Base-by-base conservation (phyloP, 2,888 invertebrate species). In the Ctenicera cuprea region DNA sequence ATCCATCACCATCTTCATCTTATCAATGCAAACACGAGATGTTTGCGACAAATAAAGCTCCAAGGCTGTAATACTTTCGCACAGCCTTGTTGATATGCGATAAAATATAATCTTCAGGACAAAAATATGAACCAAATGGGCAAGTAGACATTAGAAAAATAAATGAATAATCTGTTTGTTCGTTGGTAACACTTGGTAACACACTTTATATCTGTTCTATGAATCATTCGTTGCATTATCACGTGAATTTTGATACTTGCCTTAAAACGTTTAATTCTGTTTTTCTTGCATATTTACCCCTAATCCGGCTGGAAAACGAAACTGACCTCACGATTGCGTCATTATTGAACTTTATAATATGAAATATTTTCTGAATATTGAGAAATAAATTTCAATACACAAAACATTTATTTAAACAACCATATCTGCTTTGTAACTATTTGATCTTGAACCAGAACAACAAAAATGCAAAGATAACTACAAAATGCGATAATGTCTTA, bases 151-250 rank as follows among this genome's bases (percentile, higher is more conserved):
- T 18, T 30, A 22, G 54, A 26, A 54, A 54, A 54, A 54, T 54
- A 54, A 45, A 18, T 54, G 54, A 54, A 54, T 54, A 54, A 54
- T 54, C n/a, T 54, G 54, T 59, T 59, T 59, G 38, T 59, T 59
- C 38, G 30, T 57, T 57, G 0, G n/a, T n/a, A 38, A 38, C 38
- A 38, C 18, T 59, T 38, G 30, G 38, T 59, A 59, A 54, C 54
- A 54, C 30, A 54, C 33, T 14, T 26, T 54, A 54, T 30, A n/a
- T 30, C n/a, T 4, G 7, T 2, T 4, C 16, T 18, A 14, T 26
- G 50, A 50, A 50, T 50, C 43, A 43, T 14, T 9, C 4, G 7
- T 16, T 4, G 52, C 52, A n/a, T 54, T 54, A 26, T 54, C 54
- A 14, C 30, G 11, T 22, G 1, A 54, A 9, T n/a, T 54, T 54